These are phyloP conservation scores for Muschampia plurimacula DNA, from an alignment of 2,888 invertebrate species.

Conservation along the genomic window DNA sequence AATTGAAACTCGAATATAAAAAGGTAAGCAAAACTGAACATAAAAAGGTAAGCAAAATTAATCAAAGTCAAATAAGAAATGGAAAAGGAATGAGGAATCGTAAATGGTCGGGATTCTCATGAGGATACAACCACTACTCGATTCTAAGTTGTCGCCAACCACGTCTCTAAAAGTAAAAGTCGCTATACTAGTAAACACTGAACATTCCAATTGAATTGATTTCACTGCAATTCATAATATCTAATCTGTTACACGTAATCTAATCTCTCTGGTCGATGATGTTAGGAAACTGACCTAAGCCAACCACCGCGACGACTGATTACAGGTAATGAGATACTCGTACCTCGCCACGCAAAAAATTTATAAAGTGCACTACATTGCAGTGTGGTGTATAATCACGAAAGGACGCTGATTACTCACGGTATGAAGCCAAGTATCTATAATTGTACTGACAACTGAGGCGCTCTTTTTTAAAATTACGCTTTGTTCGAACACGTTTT, in stretches of 20 bases:
- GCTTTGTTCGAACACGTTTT: neutral
- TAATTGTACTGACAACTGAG: neutral
- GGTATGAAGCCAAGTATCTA: neutral
- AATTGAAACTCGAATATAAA: too few relatives aligned
- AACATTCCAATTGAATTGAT: conserved; percentile 33
- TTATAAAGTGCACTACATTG: conserved; percentile 58
- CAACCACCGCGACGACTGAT: conserved; percentile 64
- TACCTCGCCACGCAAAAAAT: conserved; percentile 60
- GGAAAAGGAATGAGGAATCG: neutral
- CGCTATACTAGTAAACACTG: conserved; percentile 15
- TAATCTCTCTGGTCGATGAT: conserved; percentile 61
- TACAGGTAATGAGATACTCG: conserved; percentile 56
- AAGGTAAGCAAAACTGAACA: too few relatives aligned
- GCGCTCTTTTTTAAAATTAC: neutral
- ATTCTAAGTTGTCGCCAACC: neutral
- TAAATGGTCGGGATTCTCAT: conserved; percentile 1
- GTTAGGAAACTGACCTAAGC: conserved; percentile 77
- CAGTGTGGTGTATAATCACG: conserved; percentile 20
- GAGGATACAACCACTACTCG: neutral
- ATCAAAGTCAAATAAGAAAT: neutral
- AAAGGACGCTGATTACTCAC: neutral
- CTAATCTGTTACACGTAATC: conserved; percentile 62
- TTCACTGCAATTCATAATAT: conserved; percentile 38
- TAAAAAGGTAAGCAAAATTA: neutral
- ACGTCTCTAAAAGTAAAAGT: conserved; percentile 34